Evolutionary conservation across 2,797 vertebrate species (phyloP).

Genomic region (Cuculus canorus): DNA sequence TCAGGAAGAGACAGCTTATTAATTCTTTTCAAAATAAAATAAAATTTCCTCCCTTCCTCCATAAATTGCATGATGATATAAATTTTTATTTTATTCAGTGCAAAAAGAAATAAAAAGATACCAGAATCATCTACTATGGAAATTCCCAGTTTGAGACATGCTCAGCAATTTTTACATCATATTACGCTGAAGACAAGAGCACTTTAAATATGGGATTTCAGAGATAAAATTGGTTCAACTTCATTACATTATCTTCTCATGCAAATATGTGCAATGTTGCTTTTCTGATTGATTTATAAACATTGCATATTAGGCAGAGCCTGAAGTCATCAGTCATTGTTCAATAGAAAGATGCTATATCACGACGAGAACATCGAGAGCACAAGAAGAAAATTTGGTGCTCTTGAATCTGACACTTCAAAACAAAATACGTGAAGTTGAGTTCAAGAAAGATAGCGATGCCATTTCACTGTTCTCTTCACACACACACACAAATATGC

Average conservation of each 20-base stretch:
- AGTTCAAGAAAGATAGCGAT: neutral
- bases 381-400: neutral
- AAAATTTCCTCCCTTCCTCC: neutral
- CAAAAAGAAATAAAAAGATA: neutral
- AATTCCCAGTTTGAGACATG: neutral
- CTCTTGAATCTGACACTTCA: conserved; percentile 14
- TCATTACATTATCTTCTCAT: conserved; percentile 22
- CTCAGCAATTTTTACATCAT: neutral
- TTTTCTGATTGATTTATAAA: conserved; percentile 55
- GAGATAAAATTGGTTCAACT: neutral
- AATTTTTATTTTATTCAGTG: neutral
- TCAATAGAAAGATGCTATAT: conserved; percentile 34
- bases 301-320: neutral
- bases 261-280: neutral
- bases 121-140: neutral
- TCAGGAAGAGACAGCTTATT: neutral
- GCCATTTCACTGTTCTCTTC: neutral
- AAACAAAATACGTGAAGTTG: conserved; percentile 14
- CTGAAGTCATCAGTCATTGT: conserved; percentile 42
- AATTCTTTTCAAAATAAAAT: neutral
- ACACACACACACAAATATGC: neutral
- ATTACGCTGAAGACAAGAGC: neutral
- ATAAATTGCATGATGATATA: neutral
- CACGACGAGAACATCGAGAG: neutral
- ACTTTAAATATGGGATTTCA: neutral